phyloP scores from a whole-genome alignment of 2,888 invertebrate species.

The Cheilosia variabilis region DNA sequence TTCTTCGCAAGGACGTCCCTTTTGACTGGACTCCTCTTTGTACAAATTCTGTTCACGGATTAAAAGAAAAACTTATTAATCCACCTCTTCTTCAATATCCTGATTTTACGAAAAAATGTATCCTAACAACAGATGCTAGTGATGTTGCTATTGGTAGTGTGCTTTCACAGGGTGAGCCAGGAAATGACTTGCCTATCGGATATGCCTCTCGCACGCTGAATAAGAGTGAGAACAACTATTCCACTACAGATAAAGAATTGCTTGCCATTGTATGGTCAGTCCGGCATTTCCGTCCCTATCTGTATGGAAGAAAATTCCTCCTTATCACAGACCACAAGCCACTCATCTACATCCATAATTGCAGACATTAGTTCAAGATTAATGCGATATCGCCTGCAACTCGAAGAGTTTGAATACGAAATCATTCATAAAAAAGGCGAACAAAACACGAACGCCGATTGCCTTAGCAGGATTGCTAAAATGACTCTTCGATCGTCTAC shows the following conservation, averaged over 20 bases:
- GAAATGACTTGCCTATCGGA: background rate
- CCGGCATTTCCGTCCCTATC: conserved; percentile 4
- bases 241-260: too few species aligned
- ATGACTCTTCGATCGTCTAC: too few species aligned
- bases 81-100: background rate
- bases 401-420: background rate
- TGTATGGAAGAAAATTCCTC: conserved; percentile 2
- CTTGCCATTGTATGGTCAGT: background rate
- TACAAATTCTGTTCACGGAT: background rate
- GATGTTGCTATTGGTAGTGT: background rate
- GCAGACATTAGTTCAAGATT: background rate
- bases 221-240: too few species aligned
- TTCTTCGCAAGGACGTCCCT: background rate
- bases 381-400: background rate
- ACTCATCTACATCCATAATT: conserved; percentile 1
- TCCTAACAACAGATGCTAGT: background rate
- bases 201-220: too few species aligned
- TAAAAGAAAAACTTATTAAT: background rate
- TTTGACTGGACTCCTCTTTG: background rate
- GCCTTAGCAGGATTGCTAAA: too few species aligned
- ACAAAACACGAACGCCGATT: too few species aligned
- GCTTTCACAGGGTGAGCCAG: background rate
- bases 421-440: too few species aligned
- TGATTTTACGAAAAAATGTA: background rate
- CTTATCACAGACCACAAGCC: conserved; percentile 16